Percentiles rank a stretch among this genome's conserved stretches.
Conservation (phyloP, 2,113 vertebrate species). For the Perca schrenkii region DNA sequence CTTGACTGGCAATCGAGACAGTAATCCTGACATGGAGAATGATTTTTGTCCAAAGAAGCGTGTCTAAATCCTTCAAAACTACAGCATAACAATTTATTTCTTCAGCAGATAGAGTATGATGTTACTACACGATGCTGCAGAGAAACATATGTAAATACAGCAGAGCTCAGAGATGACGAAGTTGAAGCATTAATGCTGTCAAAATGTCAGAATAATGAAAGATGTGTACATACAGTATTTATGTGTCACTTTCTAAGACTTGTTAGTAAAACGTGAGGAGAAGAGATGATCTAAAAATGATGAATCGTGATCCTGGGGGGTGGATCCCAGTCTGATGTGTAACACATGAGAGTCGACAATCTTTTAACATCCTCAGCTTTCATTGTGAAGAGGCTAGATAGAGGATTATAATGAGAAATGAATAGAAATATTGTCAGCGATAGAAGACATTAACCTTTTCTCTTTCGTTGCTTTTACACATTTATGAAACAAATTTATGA, state of each 20-base stretch:
- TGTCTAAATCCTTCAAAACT: neutral
- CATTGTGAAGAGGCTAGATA: neutral
- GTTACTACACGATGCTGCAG: slow-evolving; percentile 39
- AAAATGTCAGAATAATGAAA: slow-evolving; percentile 42
- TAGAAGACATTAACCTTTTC: neutral
- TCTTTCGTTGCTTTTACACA: neutral
- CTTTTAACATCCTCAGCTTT: neutral
- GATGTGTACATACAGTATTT: slow-evolving; percentile 30
- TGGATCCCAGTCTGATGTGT: neutral
- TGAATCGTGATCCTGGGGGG: neutral
- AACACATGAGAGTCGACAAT: neutral
- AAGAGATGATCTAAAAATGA: neutral
- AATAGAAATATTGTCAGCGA: neutral
- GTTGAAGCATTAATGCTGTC: slow-evolving; percentile 17
- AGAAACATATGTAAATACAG: slow-evolving; percentile 45
- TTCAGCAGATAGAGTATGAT: slow-evolving; percentile 30
- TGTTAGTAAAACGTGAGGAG: neutral
- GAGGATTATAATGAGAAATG: neutral
- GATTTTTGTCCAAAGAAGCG: neutral
- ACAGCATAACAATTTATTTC: neutral
- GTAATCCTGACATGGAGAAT: neutral
- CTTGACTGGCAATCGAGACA: neutral
- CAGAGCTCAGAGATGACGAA: slow-evolving; percentile 24
- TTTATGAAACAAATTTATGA: slow-evolving; percentile 1
- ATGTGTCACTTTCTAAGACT: slow-evolving; percentile 42